Evolutionary conservation across 2,888 invertebrate species (phyloP).

Genomic region (Ditula angustiorana): DNA sequence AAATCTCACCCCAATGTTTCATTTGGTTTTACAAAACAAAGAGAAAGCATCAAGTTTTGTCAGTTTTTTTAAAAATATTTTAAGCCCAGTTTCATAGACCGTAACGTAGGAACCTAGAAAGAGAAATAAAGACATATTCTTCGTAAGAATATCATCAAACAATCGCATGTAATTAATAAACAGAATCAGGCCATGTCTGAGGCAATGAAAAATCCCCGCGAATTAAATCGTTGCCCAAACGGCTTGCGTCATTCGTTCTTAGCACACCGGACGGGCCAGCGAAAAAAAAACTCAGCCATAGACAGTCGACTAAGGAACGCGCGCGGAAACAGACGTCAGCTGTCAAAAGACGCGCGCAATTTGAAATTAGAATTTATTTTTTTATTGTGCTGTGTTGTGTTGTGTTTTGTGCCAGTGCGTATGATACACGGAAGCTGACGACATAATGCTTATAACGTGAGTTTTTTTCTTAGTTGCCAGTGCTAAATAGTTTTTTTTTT

Average conservation of each 20-base stretch:
- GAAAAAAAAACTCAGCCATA: conserved; percentile 58
- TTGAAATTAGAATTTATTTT: conserved; percentile 62
- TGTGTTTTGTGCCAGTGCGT: conserved; percentile 73
- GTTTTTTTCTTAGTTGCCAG: conserved; percentile 50
- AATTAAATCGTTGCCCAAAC: conserved; percentile 71
- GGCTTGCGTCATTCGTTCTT: conserved; percentile 73
- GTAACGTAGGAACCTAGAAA: too few species aligned
- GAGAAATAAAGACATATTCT: conserved; percentile 7
- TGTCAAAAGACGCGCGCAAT: conserved; percentile 62
- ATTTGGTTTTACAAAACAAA: too few species aligned
- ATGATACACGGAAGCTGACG: conserved; percentile 71
- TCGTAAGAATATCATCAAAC: conserved; percentile 29
- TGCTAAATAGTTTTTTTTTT: too few species aligned
- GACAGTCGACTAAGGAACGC: conserved; percentile 69
- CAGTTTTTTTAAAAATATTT: too few species aligned
- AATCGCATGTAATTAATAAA: conserved; percentile 38
- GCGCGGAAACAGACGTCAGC: conserved; percentile 60
- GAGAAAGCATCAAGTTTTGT: too few species aligned
- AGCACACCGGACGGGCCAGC: conserved; percentile 67
- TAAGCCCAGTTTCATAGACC: too few species aligned
- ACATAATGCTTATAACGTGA: conserved; percentile 81
- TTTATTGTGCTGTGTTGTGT: conserved; percentile 42
- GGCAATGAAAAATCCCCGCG: conserved; percentile 66
- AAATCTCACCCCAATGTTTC: too few species aligned
- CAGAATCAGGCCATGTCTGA: conserved; percentile 51